A percentile compares a stretch with the other conserved stretches of the same genome.
phyloP scores from a whole-genome alignment of 1,140 invertebrate species.

The Leptinotarsa texana region DNA sequence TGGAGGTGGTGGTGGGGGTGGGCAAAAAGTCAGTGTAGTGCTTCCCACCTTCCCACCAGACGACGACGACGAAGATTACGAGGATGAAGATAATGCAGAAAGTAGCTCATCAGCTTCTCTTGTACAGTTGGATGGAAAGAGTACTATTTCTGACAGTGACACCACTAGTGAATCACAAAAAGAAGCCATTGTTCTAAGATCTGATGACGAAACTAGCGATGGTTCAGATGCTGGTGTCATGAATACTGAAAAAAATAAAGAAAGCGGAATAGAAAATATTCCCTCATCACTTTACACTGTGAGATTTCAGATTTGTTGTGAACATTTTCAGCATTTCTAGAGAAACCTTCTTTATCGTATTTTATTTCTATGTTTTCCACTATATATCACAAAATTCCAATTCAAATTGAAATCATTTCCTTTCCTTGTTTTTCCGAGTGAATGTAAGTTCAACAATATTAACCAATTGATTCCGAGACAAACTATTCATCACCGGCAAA shows the following conservation, averaged over 20 bases:
- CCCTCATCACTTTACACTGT: conserved; percentile 32
- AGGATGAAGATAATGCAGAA: conserved; percentile 44
- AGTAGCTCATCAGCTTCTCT: conserved; percentile 23
- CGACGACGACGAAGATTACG: conserved; percentile 57
- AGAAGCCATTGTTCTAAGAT: not conserved
- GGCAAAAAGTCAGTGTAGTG: conserved; percentile 60
- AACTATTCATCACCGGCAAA: no score
- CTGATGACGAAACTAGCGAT: not conserved
- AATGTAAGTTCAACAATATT: no score
- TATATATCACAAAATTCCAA: no score
- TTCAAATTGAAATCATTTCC: no score
- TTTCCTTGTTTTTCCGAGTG: no score
- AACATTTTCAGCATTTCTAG: not conserved
- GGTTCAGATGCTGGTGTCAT: not conserved
- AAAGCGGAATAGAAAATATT: conserved; percentile 20
- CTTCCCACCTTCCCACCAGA: conserved; percentile 61
- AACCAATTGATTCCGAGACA: no score
- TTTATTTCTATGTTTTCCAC: no score
- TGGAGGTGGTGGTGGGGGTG: conserved; percentile 53
- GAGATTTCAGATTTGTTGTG: conserved; percentile 29
- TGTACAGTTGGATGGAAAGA: not conserved
- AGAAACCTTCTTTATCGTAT: no score
- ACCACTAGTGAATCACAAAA: not conserved
- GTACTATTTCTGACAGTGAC: not conserved
- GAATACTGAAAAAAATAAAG: not conserved